Evolutionary conservation across 2,888 invertebrate species (phyloP), one percentile per base, ranked within the genome.

Genomic region (Drosophila helvetica): DNA sequence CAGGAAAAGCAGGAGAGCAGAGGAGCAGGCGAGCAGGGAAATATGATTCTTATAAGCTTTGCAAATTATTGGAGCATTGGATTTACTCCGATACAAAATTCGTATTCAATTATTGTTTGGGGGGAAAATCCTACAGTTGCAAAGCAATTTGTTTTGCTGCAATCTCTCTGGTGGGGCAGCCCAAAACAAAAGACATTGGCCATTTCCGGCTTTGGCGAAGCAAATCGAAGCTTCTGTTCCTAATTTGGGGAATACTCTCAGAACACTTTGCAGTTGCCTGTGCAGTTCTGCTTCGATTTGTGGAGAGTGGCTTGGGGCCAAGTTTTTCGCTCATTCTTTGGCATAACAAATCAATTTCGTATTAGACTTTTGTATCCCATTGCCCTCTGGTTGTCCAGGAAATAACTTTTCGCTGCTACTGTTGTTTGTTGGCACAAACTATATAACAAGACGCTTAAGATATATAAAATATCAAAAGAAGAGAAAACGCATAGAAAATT

Each of bases 331-430:
- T 51, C 64, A 18, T 47, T 51, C 53, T 57, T 55, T 59, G 72
- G 67, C 74, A 73, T 68, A 78, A 75, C 73, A 86, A 86, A 80
- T 80, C 84, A 80, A 80, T 76, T 86, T 86, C 54, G 74, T 65
- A 78, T 73, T 73, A 73, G 63, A 48, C 59, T 56, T 27, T 53
- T 54, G 54, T 66, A 54, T 48, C 18, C 47, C 47, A 48, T 77
- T 51, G 63, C 48, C 22, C 33, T 50, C 43, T 48, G 52, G 46
- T 51, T 54, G 19, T 69, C 48, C 61, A 47, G 56, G 55, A 83
- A 72, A 70, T 71, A 74, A 72, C 86, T 83, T 86, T 79, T 58
- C 71, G 58, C 61, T 73, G 38, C 38, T 38, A n/a, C 38, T 38
- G 6, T 15, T 38, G 38, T 38, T 54, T 62, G 62, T 66, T 73